Evolutionary conservation across 2,888 invertebrate species (phyloP), one percentile per base, ranked within the genome.

Genomic region (Dromius quadrimaculatus): DNA sequence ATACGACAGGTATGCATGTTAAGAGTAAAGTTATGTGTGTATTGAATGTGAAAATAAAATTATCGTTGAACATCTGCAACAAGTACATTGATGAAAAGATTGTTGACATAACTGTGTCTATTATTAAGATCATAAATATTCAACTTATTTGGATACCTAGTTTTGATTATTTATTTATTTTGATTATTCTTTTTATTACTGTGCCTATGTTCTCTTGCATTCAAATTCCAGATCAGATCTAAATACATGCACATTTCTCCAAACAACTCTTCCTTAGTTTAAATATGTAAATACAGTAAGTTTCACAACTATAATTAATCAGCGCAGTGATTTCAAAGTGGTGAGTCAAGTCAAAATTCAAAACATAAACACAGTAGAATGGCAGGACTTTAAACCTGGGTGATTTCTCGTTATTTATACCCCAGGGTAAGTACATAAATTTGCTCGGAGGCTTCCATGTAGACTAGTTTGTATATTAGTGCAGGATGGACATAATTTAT

Each of bases 401-500:
- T 23, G 50, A 54, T 23, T 28, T 15, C 13, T 28, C 23, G 50
- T 50, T 28, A 54, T 54, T 54, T 54, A 54, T 54, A 28, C 50
- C 28, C 50, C 8, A 13, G 28, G 28, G 50, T 17, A 15, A 2
- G 50, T 54, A 15, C 50, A 54, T 54, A 54, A 54, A 54, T 28
- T 54, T 28, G 13, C 50, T 28, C 23, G 50, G 28, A 54, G 50
- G 28, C 50, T 54, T 54, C 28, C 50, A 54, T 54, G 50, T 28
- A n/a, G n/a, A 54, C 50, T 54, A 28, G 50, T 54, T 54, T 28
- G 50, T 54, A 54, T 54, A 54, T 54, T 54, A 54, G 50, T 28
- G 50, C 28, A 54, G 50, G 41, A 54, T 54, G 50, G 50, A 54
- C 50, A 54, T 54, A 54, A 54, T 54, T 54, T 54, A 54, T 54